Evolutionary conservation across 2,888 invertebrate species (phyloP).

Genomic region (Phaonia tiefii): DNA sequence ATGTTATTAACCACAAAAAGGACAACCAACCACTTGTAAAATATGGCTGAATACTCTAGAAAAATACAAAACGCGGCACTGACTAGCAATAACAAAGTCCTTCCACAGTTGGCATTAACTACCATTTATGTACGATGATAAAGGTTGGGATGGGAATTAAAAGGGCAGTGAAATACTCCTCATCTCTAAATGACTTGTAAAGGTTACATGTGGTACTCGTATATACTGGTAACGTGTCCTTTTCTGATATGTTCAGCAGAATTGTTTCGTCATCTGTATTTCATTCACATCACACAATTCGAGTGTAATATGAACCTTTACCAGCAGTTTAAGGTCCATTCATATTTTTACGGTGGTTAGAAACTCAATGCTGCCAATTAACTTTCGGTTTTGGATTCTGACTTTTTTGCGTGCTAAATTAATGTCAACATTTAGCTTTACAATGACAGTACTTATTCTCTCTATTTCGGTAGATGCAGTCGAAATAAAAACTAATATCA

Average conservation of each 20-base stretch:
- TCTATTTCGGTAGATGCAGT: not conserved
- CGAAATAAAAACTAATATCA: conserved; percentile 10
- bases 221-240: not conserved
- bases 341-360: too few species aligned
- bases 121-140: not conserved
- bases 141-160: not conserved
- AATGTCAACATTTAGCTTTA: conserved; percentile 48
- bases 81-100: not conserved
- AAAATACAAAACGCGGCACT: not conserved
- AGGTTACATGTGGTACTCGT: not conserved
- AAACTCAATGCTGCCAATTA: too few species aligned
- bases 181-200: not conserved
- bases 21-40: conserved; percentile 54
- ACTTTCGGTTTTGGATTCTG: not conserved
- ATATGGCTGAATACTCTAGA: conserved; percentile 9
- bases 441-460: conserved; percentile 29
- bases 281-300: conserved; percentile 14
- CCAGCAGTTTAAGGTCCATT: too few species aligned
- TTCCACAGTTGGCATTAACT: conserved; percentile 4
- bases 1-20: conserved; percentile 56
- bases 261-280: not conserved
- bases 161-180: not conserved
- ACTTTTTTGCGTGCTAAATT: conserved; percentile 34
- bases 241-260: conserved; percentile 5
- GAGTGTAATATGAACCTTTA: conserved; percentile 11